Evolutionary conservation across 2,888 invertebrate genomes (phyloP), one percentile per base, ranked within the genome.

Genomic region (Erynnis tages): DNA sequence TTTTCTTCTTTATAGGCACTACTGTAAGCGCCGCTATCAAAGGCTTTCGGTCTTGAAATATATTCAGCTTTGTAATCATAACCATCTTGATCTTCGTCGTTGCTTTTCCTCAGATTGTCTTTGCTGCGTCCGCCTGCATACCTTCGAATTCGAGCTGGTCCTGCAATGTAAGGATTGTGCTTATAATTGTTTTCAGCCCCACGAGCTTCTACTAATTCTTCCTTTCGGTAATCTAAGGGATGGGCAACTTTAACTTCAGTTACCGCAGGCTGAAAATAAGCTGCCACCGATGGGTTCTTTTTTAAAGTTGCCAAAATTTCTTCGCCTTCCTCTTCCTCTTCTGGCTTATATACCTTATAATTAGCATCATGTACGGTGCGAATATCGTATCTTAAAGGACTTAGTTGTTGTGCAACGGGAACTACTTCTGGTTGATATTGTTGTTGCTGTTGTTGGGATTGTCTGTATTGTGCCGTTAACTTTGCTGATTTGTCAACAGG

Each of bases 21-120:
- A 58, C 82, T 86, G 59, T 91, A 90, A 17, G 75, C 68, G 17
- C 76, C 72, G 52, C 82, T 76, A 54, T 90, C 90, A 54, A 91
- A 91, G 54, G 90, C 90, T 63, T 90, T 86, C 0, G 91, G 91
- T 66, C 83, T 82, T 1, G 87, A 84, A 63, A 82, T 69, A 58
- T 90, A 89, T 25, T 90, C 80, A 32, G 83, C 83, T 62, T 88
- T 84, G 62, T 89, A 90, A 63, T 90, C 83, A 65, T 92, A 92
- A 19, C 91, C 91, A 62, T 86, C 85, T 17, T 89, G 86, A 19
- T 79, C 82, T 50, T 79, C 87, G 23, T 70, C 73, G 37, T 79
- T 73, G 40, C 60, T 60, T 58, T 73, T 74, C 8, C 77, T 61
- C 29, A 34, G 29, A 19, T 52, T 52, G 55, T 78, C 81, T 54